Conservation (phyloP, 1,140 invertebrate genomes). For the Camponotus floridanus region DNA sequence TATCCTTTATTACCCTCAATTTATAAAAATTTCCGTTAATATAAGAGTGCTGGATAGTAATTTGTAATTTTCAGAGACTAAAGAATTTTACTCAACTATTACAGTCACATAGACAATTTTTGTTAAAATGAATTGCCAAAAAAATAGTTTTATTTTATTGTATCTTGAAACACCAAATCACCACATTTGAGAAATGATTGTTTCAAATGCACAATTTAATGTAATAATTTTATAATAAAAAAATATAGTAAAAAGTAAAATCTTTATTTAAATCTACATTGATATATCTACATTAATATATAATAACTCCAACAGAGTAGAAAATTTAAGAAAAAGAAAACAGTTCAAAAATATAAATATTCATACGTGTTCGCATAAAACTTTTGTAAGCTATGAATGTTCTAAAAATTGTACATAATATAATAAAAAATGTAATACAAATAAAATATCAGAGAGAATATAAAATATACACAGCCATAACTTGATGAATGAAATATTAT, state of each 20-base stretch:
- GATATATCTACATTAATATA: background rate
- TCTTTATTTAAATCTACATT: background rate
- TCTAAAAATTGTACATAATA: background rate
- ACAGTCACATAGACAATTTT: background rate
- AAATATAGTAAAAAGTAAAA: constrained; percentile 16
- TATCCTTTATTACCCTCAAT: constrained; percentile 57
- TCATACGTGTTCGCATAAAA: background rate
- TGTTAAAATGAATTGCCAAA: background rate
- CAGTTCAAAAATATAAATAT: background rate
- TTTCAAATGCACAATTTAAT: background rate
- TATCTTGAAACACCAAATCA: constrained; percentile 6
- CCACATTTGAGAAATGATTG: constrained; percentile 4
- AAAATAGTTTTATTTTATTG: constrained; percentile 1
- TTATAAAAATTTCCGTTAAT: constrained; percentile 50
- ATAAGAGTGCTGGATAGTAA: constrained; percentile 69
- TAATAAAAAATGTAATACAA: background rate
- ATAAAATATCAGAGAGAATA: background rate
- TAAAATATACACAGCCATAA: background rate
- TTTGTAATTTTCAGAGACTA: constrained; percentile 30
- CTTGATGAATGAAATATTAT: background rate
- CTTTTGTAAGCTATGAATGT: too few relatives aligned
- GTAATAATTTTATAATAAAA: background rate
- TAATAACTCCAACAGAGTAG: background rate
- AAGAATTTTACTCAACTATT: constrained; percentile 15
- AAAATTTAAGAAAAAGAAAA: background rate